Conservation (phyloP, 1,140 invertebrate genomes). For the Platyscapa corneri region DNA sequence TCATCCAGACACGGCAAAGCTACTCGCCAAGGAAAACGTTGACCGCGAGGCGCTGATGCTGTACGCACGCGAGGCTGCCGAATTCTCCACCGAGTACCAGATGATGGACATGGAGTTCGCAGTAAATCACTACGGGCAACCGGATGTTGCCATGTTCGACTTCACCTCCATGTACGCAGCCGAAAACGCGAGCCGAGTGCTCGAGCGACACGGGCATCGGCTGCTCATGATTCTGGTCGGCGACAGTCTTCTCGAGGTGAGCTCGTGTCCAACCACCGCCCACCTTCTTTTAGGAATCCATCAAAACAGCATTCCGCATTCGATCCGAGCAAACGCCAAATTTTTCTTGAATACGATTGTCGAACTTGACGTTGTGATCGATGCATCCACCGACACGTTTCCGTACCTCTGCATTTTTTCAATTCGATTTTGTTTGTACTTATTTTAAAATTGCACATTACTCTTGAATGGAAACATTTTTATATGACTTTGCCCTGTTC, state of each 20-base stretch:
- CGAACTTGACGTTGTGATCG: too few relatives aligned
- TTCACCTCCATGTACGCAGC: slow-evolving; percentile 99
- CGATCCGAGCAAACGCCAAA: too few relatives aligned
- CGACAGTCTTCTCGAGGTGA: slow-evolving; percentile 94
- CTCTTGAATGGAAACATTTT: too few relatives aligned
- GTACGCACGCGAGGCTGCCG: slow-evolving; percentile 97
- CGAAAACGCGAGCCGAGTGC: slow-evolving; percentile 91
- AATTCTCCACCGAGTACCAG: slow-evolving; percentile 95
- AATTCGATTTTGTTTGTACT: too few relatives aligned
- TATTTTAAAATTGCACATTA: too few relatives aligned
- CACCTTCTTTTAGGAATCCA: too few relatives aligned
- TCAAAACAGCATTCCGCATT: too few relatives aligned
- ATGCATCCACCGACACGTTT: too few relatives aligned
- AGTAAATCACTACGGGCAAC: slow-evolving; percentile 97
- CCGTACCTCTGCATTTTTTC: too few relatives aligned
- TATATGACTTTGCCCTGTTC: too few relatives aligned
- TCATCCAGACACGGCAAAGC: slow-evolving; percentile 89
- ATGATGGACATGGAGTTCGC: slow-evolving; percentile 95
- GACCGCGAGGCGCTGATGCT: slow-evolving; percentile 89
- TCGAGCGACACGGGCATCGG: slow-evolving; percentile 85
- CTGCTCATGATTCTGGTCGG: slow-evolving; percentile 94
- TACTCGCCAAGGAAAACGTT: slow-evolving; percentile 93
- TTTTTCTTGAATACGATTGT: too few relatives aligned
- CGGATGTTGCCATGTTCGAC: slow-evolving; percentile 99
- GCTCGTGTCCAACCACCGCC: too few relatives aligned